phyloP scores from a whole-genome alignment of 1,140 invertebrate genomes.

The Leptestheria dahalacensis region DNA sequence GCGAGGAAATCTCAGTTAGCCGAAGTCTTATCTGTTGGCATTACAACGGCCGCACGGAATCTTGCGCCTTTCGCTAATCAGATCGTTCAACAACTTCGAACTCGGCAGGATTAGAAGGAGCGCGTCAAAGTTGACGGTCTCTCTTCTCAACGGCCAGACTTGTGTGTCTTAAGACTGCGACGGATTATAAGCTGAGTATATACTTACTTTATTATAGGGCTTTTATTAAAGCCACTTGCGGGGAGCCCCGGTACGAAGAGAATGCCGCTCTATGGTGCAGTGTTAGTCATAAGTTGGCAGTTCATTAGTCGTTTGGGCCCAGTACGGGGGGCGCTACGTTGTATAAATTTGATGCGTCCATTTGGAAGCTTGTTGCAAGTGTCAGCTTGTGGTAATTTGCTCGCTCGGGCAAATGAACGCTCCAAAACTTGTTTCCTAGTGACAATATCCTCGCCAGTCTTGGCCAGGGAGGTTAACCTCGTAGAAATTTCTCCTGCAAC shows the following conservation, averaged over 20 bases:
- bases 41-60: too few relatives aligned
- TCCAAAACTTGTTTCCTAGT: neutral
- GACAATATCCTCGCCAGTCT: too few relatives aligned
- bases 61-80: too few relatives aligned
- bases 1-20: neutral
- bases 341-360: neutral
- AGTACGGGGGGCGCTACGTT: neutral
- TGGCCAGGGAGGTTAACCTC: too few relatives aligned
- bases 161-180: too few relatives aligned
- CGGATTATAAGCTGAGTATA: neutral
- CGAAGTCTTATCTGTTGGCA: neutral
- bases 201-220: neutral
- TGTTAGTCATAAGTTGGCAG: neutral
- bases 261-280: neutral
- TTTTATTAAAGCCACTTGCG: neutral
- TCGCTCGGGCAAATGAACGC: neutral
- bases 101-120: too few relatives aligned
- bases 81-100: too few relatives aligned
- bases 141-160: too few relatives aligned
- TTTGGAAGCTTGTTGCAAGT: neutral
- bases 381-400: neutral
- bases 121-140: too few relatives aligned
- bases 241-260: neutral
- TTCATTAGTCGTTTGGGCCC: neutral
- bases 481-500: too few relatives aligned